Conservation (phyloP, 1,140 invertebrate species). For the Trinorchestia longiramus region DNA sequence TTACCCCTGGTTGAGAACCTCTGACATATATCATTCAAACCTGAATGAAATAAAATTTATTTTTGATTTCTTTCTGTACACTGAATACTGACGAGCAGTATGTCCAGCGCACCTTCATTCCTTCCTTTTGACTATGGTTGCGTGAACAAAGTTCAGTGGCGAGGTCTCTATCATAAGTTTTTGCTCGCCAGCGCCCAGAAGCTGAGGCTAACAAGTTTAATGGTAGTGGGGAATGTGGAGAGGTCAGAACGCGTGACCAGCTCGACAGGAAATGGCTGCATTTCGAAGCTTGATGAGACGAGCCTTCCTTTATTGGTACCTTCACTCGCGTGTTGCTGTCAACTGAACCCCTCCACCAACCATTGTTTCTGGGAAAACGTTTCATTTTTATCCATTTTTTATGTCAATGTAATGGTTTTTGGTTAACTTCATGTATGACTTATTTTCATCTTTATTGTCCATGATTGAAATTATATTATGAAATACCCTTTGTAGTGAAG, state of each 20-base stretch:
- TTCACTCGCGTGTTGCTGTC: neutral
- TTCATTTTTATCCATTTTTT: too few species aligned
- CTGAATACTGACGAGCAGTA: neutral
- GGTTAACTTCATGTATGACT: too few species aligned
- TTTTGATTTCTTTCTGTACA: too few species aligned
- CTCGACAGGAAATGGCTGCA: conserved; percentile 34
- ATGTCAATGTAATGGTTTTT: too few species aligned
- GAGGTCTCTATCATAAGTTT: neutral
- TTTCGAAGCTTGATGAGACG: neutral
- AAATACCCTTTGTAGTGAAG: too few species aligned
- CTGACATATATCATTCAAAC: too few species aligned
- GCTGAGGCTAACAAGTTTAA: conserved; percentile 17
- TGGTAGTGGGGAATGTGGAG: neutral
- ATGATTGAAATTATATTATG: too few species aligned
- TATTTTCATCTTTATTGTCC: too few species aligned
- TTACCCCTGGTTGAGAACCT: too few species aligned
- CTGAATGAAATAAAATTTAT: too few species aligned
- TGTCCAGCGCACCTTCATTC: neutral
- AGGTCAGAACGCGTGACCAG: conserved; percentile 27
- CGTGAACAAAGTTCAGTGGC: neutral
- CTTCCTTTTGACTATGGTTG: neutral
- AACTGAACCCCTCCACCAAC: too few species aligned
- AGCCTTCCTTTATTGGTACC: neutral
- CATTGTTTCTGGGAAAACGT: too few species aligned
- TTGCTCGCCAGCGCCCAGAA: neutral